phyloP scores from a whole-genome alignment of 1,140 invertebrate species.

The Leptinotarsa texana region DNA sequence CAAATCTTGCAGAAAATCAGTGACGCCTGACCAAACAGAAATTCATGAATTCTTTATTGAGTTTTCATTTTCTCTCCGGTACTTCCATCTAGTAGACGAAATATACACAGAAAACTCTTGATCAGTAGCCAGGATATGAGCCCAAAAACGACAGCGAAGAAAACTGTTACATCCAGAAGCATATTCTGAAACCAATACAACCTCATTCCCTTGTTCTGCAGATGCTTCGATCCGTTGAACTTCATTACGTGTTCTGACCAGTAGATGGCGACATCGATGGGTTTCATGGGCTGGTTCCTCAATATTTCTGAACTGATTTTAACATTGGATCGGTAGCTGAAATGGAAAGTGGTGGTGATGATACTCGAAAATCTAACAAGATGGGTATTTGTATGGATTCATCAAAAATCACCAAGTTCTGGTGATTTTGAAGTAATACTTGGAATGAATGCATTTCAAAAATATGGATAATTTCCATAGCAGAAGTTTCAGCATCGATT shows the following conservation, averaged over 20 bases:
- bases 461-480: too few species aligned
- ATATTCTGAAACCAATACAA: constrained; percentile 12
- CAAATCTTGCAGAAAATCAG: neutral
- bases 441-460: too few species aligned
- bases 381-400: too few species aligned
- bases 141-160: neutral
- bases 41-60: too few species aligned
- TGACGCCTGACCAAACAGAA: neutral
- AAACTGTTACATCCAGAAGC: constrained; percentile 14
- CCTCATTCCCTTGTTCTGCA: neutral
- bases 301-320: constrained; percentile 37
- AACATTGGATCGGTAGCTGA: constrained; percentile 48
- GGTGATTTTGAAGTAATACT: too few species aligned
- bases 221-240: constrained; percentile 46
- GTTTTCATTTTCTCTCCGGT: neutral
- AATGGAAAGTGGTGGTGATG: neutral
- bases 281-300: constrained; percentile 30
- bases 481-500: too few species aligned
- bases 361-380: too few species aligned
- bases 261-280: constrained; percentile 46
- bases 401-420: too few species aligned
- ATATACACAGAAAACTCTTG: neutral
- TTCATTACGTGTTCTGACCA: constrained; percentile 50
- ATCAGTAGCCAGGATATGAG: neutral
- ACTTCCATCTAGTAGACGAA: neutral